phyloP scores from a whole-genome alignment of 2,888 invertebrate species.

The Agrypnus murinus region DNA sequence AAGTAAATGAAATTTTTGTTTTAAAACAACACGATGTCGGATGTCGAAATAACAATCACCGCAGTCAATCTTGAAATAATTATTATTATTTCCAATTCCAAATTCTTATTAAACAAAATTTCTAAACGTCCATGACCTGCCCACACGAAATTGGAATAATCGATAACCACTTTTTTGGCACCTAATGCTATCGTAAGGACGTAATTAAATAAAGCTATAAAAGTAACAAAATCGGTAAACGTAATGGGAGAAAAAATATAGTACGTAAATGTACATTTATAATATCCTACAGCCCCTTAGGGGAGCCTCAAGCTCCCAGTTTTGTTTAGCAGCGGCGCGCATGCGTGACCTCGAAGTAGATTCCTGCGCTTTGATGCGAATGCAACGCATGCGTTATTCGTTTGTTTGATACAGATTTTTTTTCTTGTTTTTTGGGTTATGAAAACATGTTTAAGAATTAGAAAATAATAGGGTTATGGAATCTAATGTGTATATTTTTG shows the following conservation, averaged over 20 bases:
- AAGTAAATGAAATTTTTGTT: no score
- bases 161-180: background rate
- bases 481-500: no score
- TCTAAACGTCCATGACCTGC: background rate
- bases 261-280: background rate
- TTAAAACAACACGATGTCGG: no score
- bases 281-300: conserved; percentile 66
- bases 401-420: background rate
- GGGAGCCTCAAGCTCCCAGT: conserved; percentile 62
- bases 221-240: background rate
- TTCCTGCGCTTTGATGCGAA: conserved; percentile 14
- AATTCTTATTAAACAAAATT: background rate
- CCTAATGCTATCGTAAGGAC: background rate
- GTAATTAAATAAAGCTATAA: conserved; percentile 6
- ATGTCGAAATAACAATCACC: no score
- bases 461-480: no score
- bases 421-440: conserved; percentile 2
- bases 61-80: no score
- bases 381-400: background rate
- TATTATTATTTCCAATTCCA: no score
- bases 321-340: conserved; percentile 55
- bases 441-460: no score
- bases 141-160: background rate
- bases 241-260: background rate
- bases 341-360: conserved; percentile 67